Conservation (phyloP, 2,888 invertebrate genomes). For the Gisinianus flammeolus region DNA sequence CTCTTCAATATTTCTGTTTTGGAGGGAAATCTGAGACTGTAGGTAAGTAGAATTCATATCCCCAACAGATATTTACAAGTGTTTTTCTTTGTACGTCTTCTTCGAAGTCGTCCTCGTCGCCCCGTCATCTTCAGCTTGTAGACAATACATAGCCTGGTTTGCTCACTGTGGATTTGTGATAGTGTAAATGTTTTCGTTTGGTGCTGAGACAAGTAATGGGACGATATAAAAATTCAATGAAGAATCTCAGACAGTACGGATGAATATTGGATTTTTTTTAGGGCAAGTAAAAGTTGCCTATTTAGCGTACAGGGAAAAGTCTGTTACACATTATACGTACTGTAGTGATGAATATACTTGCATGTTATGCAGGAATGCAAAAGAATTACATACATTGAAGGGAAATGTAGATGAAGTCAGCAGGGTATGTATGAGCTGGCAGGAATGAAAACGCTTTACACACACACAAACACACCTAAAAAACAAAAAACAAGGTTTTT, state of each 20-base stretch:
- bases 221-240: conserved; percentile 24
- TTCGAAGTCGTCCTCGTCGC: no score
- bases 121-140: no score
- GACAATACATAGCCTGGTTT: no score
- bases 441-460: background rate
- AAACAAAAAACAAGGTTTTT: no score
- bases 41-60: background rate
- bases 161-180: no score
- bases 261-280: conserved; percentile 25
- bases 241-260: conserved; percentile 13
- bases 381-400: background rate
- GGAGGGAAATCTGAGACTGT: no score
- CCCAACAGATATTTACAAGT: conserved; percentile 4
- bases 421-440: background rate
- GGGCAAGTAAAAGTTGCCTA: no score
- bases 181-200: no score
- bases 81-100: background rate
- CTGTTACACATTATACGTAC: background rate
- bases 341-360: background rate
- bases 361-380: background rate
- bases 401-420: conserved; percentile 5
- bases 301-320: background rate
- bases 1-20: no score
- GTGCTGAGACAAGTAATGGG: conserved; percentile 10
- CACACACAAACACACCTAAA: no score